These are phyloP conservation scores for Conopomorpha cramerella DNA, from an alignment of 1,140 invertebrate species.

Conservation along the genomic window DNA sequence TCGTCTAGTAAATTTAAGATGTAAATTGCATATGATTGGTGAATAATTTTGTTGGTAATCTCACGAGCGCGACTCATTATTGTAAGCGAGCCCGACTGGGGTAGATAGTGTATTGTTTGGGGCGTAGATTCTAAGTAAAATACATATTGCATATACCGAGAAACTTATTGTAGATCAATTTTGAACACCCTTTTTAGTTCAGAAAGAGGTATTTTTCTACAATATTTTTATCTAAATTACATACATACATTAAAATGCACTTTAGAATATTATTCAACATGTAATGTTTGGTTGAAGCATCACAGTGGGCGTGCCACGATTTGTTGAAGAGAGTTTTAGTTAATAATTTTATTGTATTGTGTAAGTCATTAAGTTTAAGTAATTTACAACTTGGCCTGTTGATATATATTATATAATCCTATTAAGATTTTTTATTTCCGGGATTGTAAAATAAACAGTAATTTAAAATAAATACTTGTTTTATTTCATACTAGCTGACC, in stretches of 20 bases:
- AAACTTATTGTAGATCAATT: slow-evolving; percentile 44
- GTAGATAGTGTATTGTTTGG: too few relatives aligned
- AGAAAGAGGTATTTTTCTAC: slow-evolving; percentile 55
- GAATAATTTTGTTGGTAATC: too few relatives aligned
- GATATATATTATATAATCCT: slow-evolving; percentile 59
- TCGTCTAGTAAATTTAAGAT: too few relatives aligned
- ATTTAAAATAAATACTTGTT: too few relatives aligned
- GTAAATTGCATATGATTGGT: too few relatives aligned
- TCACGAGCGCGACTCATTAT: too few relatives aligned
- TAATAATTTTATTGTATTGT: slow-evolving; percentile 60
- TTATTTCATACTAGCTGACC: too few relatives aligned
- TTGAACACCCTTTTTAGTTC: slow-evolving; percentile 38
- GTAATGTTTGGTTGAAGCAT: slow-evolving; percentile 51
- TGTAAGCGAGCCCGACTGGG: too few relatives aligned
- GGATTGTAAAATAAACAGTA: slow-evolving; percentile 58
- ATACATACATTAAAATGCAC: slow-evolving; percentile 55
- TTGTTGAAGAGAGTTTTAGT: slow-evolving; percentile 58
- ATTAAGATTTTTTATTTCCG: slow-evolving; percentile 57
- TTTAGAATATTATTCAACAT: slow-evolving; percentile 36
- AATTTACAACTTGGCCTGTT: slow-evolving; percentile 60
- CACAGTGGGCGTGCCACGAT: slow-evolving; percentile 49
- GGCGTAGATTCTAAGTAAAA: slow-evolving; percentile 10
- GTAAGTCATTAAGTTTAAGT: slow-evolving; percentile 61
- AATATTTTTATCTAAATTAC: slow-evolving; percentile 47
- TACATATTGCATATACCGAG: slow-evolving; percentile 20